A percentile compares a stretch with the other conserved stretches of the same genome.
Evolutionary conservation across 2,797 vertebrate genomes (phyloP).

Genomic region (Chanos chanos): DNA sequence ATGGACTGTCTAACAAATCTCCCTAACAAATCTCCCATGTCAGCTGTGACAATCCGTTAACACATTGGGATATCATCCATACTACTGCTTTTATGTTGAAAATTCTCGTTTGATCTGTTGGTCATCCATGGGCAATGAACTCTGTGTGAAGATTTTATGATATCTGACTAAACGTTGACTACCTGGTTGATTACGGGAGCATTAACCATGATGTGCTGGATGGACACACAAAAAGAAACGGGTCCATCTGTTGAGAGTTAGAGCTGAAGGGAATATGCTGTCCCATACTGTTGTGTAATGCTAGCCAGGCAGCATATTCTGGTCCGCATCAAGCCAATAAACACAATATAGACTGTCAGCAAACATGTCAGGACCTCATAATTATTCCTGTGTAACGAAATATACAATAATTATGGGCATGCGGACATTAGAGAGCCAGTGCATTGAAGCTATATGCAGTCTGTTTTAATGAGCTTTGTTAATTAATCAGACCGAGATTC

Average conservation of each 20-base stretch:
- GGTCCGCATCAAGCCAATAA: background rate
- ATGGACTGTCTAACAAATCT: too few relatives aligned
- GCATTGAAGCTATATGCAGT: constrained; percentile 10
- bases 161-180: constrained; percentile 2
- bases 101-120: too few relatives aligned
- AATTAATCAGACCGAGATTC: constrained; percentile 13
- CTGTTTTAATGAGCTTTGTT: constrained; percentile 20
- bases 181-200: constrained; percentile 14
- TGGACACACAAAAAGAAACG: background rate
- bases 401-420: background rate
- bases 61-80: too few relatives aligned
- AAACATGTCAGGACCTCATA: background rate
- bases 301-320: background rate
- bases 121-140: too few relatives aligned
- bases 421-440: constrained; percentile 8
- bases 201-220: background rate
- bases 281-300: too few relatives aligned
- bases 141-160: too few relatives aligned
- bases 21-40: too few relatives aligned
- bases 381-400: constrained; percentile 27
- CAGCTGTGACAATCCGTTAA: too few relatives aligned
- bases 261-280: too few relatives aligned
- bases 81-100: too few relatives aligned
- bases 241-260: constrained; percentile 12
- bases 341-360: constrained; percentile 5